These are phyloP conservation scores for Amaurobius ferox DNA, from an alignment of 2,888 invertebrate species.

Conservation along the genomic window DNA sequence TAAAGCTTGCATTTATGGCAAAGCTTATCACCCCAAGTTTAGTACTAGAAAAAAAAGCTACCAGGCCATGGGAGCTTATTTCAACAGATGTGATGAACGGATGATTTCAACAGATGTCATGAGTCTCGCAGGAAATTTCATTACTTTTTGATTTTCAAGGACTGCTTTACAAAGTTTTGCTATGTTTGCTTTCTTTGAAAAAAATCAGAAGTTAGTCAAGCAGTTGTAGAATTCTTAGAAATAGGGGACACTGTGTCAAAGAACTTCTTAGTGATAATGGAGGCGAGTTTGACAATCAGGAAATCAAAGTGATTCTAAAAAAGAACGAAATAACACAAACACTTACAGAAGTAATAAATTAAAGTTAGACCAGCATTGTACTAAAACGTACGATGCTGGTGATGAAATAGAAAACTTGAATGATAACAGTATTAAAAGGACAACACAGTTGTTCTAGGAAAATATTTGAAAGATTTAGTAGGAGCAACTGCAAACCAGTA, in stretches of 20 bases:
- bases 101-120: background rate
- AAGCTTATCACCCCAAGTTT: background rate
- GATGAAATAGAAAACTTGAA: too few species aligned
- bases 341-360: too few species aligned
- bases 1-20: background rate
- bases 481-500: too few species aligned
- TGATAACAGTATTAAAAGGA: too few species aligned
- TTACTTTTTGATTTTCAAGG: background rate
- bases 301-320: constrained; percentile 27
- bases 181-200: background rate
- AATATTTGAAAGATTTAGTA: too few species aligned
- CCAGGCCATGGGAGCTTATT: background rate
- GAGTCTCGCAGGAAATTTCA: background rate
- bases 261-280: constrained; percentile 53
- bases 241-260: constrained; percentile 31
- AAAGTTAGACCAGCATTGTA: too few species aligned
- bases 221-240: background rate
- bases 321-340: too few species aligned
- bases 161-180: background rate
- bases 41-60: background rate
- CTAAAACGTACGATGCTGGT: too few species aligned
- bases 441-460: too few species aligned
- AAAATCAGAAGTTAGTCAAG: background rate
- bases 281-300: constrained; percentile 51
- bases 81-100: too few species aligned